Percentiles rank a stretch among this genome's conserved stretches.
These are phyloP conservation scores for Leptinotarsa juncta DNA, from an alignment of 2,888 invertebrate genomes.

Conservation along the genomic window DNA sequence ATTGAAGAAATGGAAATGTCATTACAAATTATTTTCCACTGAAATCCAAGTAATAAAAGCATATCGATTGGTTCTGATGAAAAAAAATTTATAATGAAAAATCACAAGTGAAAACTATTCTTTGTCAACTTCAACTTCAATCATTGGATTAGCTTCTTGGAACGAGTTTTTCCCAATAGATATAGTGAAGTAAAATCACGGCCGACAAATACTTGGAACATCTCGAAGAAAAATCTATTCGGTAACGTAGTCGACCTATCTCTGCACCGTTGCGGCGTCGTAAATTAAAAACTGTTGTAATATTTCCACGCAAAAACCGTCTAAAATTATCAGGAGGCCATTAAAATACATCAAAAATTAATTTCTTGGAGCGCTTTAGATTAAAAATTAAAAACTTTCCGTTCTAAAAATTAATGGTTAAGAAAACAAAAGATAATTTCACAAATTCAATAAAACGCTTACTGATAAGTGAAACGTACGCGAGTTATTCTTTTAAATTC, in stretches of 20 bases:
- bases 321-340: conserved; percentile 55
- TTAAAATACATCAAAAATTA: conserved; percentile 63
- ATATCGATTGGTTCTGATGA: too few species aligned
- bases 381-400: conserved; percentile 65
- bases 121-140: too few species aligned
- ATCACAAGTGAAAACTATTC: too few species aligned
- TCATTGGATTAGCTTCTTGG: too few species aligned
- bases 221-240: conserved; percentile 37
- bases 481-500: conserved; percentile 48
- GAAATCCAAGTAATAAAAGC: too few species aligned
- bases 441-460: conserved; percentile 63
- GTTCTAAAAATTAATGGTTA: conserved; percentile 64
- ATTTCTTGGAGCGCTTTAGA: conserved; percentile 61
- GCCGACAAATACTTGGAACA: background rate
- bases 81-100: too few species aligned
- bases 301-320: conserved; percentile 48
- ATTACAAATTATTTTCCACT: too few species aligned
- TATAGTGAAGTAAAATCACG: too few species aligned
- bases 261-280: conserved; percentile 32
- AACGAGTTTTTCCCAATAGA: too few species aligned
- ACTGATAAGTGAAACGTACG: conserved; percentile 50
- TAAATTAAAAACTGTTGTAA: conserved; percentile 49
- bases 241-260: conserved; percentile 32
- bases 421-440: conserved; percentile 66
- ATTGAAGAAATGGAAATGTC: too few species aligned